These are phyloP conservation scores for Nephrotoma appendiculata DNA, from an alignment of 2,888 invertebrate genomes.

Conservation along the genomic window DNA sequence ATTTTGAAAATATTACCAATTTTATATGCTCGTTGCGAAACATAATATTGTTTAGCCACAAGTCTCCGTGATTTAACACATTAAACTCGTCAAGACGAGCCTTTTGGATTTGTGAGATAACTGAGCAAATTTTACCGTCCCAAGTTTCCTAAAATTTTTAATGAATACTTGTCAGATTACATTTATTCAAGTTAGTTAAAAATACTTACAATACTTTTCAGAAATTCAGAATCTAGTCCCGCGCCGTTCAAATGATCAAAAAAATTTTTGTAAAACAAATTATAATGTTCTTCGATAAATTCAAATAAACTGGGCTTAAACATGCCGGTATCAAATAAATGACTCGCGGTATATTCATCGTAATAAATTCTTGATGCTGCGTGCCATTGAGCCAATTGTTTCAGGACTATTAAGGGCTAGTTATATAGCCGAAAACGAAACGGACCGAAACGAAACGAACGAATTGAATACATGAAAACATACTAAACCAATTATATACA, in stretches of 20 bases:
- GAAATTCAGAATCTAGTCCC: not conserved
- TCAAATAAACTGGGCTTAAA: not conserved
- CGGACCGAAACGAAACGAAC: too few species aligned
- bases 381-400: not conserved
- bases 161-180: not conserved
- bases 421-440: too few species aligned
- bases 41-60: slow-evolving; percentile 36
- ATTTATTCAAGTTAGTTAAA: not conserved
- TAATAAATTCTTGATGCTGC: not conserved
- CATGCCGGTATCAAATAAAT: not conserved
- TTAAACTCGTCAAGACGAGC: slow-evolving; percentile 21
- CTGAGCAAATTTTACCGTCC: not conserved
- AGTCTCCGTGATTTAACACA: slow-evolving; percentile 35
- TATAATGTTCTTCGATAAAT: not conserved
- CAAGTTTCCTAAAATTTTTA: not conserved
- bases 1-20: not conserved
- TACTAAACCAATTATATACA: too few species aligned
- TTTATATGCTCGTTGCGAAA: slow-evolving; percentile 21
- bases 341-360: not conserved
- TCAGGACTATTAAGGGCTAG: not conserved
- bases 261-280: not conserved
- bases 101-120: not conserved
- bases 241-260: not conserved
- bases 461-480: too few species aligned
- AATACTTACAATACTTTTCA: not conserved